Evolutionary conservation across 2,797 vertebrate species (phyloP), one percentile per base, ranked within the genome.

Genomic region (Tauraco hartlaubi): DNA sequence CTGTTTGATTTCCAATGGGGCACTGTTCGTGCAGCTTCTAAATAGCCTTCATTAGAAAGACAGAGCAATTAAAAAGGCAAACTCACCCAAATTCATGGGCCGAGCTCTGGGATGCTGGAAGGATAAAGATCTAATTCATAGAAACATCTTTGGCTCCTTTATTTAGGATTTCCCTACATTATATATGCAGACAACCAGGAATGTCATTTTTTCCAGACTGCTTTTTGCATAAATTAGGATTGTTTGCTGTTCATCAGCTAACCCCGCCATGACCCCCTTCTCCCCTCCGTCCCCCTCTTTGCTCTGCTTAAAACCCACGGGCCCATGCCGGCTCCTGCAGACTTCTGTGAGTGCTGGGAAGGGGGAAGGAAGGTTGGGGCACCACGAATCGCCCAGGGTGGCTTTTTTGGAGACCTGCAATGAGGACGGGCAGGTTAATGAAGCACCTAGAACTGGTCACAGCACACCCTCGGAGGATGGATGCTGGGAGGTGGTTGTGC

Each of bases 111-210:
- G 78, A 73, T 91, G 94, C 85, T 82, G 90, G 41, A 55, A 74
- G 91, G 97, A 98, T 97, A 98, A 98, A 98, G 98, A 37, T 94
- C 93, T 91, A 83, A 98, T 98, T 98, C 97, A 98, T 93, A 48
- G 68, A 6, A 81, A 63, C 75, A 3, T 96, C 96, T 96, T 97
- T 96, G 96, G 95, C 88, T 87, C 88, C 94, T 96, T 97, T 97
- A 95, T 97, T 97, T 94, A 80, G 95, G 55, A 88, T 77, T 92
- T 93, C 73, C 94, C 35, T 35, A 58, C 88, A 76, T 94, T 85
- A 87, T 88, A 94, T 88, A 96, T 95, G 93, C 95, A 97, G 95
- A 96, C 94, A 33, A 94, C 55, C 55, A 90, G 92, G 93, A 97
- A 97, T 92, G 93, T 81, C 11, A 91, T 80, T 77, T 96, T 96